These are phyloP conservation scores for Serinus canaria DNA, from an alignment of 2,113 vertebrate species.

Conservation along the genomic window DNA sequence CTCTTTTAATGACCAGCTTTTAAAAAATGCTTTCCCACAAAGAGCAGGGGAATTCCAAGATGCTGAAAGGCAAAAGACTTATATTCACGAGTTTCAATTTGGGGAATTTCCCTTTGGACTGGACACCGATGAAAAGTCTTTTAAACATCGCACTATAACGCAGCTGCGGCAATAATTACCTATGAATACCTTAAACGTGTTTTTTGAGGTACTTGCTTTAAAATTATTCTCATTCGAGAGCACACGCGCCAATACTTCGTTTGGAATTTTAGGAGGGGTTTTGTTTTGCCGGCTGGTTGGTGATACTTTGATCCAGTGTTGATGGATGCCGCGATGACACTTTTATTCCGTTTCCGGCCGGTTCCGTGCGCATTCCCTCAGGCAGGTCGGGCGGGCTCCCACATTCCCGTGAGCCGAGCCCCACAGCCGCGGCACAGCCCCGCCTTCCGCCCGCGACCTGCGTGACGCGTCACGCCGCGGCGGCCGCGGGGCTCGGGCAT, in stretches of 20 bases:
- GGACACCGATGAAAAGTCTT: neutral
- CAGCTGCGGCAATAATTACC: neutral
- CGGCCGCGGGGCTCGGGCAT: rapidly evolving
- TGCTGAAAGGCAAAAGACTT: neutral
- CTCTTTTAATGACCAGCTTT: neutral
- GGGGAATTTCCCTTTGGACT: neutral
- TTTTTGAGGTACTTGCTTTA: neutral
- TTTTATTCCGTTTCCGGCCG: rapidly evolving
- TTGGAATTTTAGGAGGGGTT: no score
- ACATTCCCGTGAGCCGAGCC: no score
- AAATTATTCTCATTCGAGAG: rapidly evolving
- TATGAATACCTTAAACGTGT: rapidly evolving
- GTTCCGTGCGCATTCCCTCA: rapidly evolving
- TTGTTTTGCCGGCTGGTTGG: neutral
- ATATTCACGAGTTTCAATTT: neutral
- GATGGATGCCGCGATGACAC: no score
- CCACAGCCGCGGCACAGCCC: no score
- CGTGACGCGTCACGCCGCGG: rapidly evolving
- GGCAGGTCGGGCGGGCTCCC: rapidly evolving
- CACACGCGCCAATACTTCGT: rapidly evolving
- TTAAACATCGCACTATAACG: neutral
- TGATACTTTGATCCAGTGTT: rapidly evolving
- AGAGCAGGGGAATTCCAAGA: neutral
- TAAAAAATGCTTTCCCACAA: neutral
- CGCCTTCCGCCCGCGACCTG: rapidly evolving